Base-by-base conservation (phyloP, 2,113 vertebrate genomes). In the Xiphophorus maculatus region DNA sequence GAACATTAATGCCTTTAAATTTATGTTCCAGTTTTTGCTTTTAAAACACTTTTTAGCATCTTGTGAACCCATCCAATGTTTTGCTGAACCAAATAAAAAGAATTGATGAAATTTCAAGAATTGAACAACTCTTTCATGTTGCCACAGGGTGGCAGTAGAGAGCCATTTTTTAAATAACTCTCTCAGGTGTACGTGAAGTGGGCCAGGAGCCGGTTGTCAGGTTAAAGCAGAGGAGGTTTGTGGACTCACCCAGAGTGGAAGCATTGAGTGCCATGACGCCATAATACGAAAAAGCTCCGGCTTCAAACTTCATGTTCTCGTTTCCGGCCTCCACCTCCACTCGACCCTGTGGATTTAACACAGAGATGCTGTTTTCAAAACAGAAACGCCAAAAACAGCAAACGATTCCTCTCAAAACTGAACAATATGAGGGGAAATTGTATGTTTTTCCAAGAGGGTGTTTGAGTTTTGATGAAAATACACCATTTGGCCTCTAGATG, bases 291-390 rank as follows among this genome's bases (percentile, higher is more conserved):
- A 99, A 99, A 0, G 98, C 96, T 1, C 97, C 96, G 0, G 96
- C 96, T 93, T 99, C 97, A 85, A 99, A 99, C 93, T 96, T 99
- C 97, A 99, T 99, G 87, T 97, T 98, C 74, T 99, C 98, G 76
- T 96, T 99, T 9, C 97, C 97, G 0, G 97, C 97, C 88, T 99
- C 97, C 77, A 99, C 97, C 85, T 99, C 97, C 84, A 99, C 97
- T 82, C 97, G 97, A 1, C 98, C 98, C 98, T 99, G 92, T 13
- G 0, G 25, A 40, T 65, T n/a, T 66, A 71, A 76, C 30, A 75
- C 17, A n/a, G 0, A 2, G 0, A 5, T 13, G 68, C 13, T 5
- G 5, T 5, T 42, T 27, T 25, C 9, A 22, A 29, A 68, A 29
- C 15, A 25, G 11, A 42, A 42, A 42, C 37, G 15, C 25, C 15